Evolutionary conservation across 2,888 invertebrate species (phyloP), one percentile per base, ranked within the genome.

Genomic region (Hedychridium roseum): DNA sequence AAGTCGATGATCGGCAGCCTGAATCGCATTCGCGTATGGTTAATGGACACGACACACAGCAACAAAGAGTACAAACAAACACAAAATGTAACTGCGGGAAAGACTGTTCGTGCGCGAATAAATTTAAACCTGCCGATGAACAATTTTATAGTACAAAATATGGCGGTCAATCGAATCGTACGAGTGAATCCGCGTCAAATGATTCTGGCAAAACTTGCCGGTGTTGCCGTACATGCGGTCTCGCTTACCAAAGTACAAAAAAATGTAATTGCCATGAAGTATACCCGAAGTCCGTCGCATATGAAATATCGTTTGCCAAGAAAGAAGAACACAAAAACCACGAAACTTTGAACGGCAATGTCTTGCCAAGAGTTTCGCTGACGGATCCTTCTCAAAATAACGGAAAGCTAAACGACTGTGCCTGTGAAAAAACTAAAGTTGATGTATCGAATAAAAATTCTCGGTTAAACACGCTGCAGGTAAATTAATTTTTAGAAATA

Each of bases 251-350:
- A 40, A 71, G 63, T 16, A 53, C 64, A 18, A 64, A 64, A 14
- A 67, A 56, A 31, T 76, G 74, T 37, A 57, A 39, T 12, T 76
- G 76, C 42, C 43, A 38, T 15, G 56, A 70, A 39, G 64, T 55
- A 36, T 76, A 74, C 53, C 76, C 76, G 3, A 80, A 80, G 54
- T 68, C 80, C 0, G 77, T 81, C 12, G 82, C 82, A 7, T 82
- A 82, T 43, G 79, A 81, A 40, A 57, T 82, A 27, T 80, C 79
- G 7, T 79, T 82, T 45, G 70, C 72, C 4, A 63, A 60, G 44
- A 45, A 63, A 5, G 60, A 62, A 32, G 45, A 56, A n/a, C 51
- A 55, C 43, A 47, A 37, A 21, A 50, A 43, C 15, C 20, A 30
- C 11, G 54, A 55, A n/a, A 38, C 31, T 1, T 39, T 43, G n/a